Base-by-base conservation (phyloP, 2,888 invertebrate species). In the Mongoloraphidia duomilia region DNA sequence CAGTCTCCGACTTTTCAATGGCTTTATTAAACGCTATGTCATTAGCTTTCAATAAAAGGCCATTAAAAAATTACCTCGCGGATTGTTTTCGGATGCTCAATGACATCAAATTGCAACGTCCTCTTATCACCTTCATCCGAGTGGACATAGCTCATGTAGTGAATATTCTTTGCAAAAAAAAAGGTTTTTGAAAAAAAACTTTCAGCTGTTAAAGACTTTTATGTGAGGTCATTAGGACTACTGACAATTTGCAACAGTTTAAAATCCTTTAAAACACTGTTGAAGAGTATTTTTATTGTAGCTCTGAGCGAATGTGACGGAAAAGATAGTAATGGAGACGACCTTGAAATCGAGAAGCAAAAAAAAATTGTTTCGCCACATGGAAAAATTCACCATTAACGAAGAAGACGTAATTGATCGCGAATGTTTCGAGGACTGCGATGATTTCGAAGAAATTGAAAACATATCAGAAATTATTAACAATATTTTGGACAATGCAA, bases 101-200 rank as follows among this genome's bases (percentile, higher is more conserved):
- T 13, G 12, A 11, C 11, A 17, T 46, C 10, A 11, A 13, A 14
- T 45, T 33, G 26, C 10, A 39, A 9, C 34, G 46, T 10, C 40
- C 34, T 9, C 51, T 49, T 33, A 40, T 35, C 17, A 52, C 53
- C 34, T 40, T 51, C 11, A 44, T 57, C 11, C 50, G 57, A 14
- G 46, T 56, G 8, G 59, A 59, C 47, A 56, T 59, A n/a, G 57
- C 57, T 1, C 59, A 59, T 46, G 41, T 59, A 9, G 56, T 59
- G 0, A 56, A 56, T 34, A 34, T 53, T 6, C 52, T 59, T 8
- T 43, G 48, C 34, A 9, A 48, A 11, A 54, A 49, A 49, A 46
- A 45, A 44, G 47, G 49, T 35, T 17, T 53, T 50, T 26, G 44
- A 50, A 37, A 17, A 36, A 26, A 41, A 34, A 35, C 46, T 50